Evolutionary conservation across 2,113 vertebrate genomes (phyloP), one percentile per base, ranked within the genome.

Genomic region (Daphoenositta chrysoptera): DNA sequence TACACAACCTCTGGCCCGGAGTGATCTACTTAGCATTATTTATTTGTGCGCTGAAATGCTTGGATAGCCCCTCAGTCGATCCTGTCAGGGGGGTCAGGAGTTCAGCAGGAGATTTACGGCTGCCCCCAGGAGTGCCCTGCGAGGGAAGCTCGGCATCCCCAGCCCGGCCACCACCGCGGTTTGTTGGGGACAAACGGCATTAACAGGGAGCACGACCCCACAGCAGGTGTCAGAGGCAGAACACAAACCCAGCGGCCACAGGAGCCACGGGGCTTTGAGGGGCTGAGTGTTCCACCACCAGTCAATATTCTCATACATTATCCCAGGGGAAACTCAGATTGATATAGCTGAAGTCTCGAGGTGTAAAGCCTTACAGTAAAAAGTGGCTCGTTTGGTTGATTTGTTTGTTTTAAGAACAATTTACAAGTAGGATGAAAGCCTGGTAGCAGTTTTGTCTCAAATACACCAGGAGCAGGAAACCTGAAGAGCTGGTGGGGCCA

Each of bases 21-120:
- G 92, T 70, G 94, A 96, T 95, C 92, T 47, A 60, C 84, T 97
- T 93, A 96, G 81, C 92, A 69, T 94, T 96, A 97, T 97, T 97
- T 96, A 96, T 96, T 76, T 94, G 88, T 64, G 77, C 4, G 10
- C 60, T 79, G 90, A 88, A 96, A 94, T 10, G 93, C 89, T 75
- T 10, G 94, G 90, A 21, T 37, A 57, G 94, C 88, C 96, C 90
- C 75, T 51, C 39, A 6, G 88, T 7, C 79, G 94, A 44, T 89
- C 9, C 93, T 96, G 95, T 92, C 94, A 94, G 57, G 45, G 53
- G 42, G 95, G 94, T 97, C 90, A 96, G 17, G 13, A 81, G 93
- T 94, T 96, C 94, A 97, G 73, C 87, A 10, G 3, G 1, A 89
- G 90, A 97, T 96, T 96, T 96, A 96, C 6, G 2, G 81, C 64